phyloP scores from a whole-genome alignment of 2,113 vertebrate species.

The Hyperopisus bebe region DNA sequence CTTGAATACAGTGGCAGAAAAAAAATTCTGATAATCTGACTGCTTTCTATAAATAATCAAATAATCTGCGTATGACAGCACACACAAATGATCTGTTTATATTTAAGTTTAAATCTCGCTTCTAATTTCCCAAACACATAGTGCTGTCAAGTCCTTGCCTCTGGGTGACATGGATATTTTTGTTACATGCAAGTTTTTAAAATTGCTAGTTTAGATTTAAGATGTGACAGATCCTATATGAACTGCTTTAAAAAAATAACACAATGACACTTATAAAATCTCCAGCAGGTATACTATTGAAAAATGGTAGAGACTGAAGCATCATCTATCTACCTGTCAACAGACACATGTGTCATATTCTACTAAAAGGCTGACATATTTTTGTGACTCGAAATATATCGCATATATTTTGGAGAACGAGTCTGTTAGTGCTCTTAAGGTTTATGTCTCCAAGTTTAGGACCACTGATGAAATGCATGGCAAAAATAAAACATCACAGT shows the following conservation, averaged over 20 bases:
- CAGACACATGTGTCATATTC: not conserved
- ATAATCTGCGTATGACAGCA: not conserved
- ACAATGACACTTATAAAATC: not conserved
- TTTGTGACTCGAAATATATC: not conserved
- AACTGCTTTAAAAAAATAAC: not conserved
- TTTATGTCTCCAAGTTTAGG: not conserved
- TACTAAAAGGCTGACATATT: not conserved
- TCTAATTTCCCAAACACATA: not conserved
- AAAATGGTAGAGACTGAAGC: not conserved
- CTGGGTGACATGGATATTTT: constrained; percentile 11
- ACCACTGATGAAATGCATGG: not conserved
- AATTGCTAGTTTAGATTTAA: constrained; percentile 3
- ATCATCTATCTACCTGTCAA: not conserved
- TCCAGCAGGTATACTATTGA: not conserved
- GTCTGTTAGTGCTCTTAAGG: not conserved
- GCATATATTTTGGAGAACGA: not conserved
- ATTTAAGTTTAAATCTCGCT: not conserved
- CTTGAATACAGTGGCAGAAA: not conserved
- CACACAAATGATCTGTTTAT: not conserved
- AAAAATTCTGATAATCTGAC: not conserved
- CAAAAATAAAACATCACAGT: not conserved
- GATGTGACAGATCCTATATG: not conserved
- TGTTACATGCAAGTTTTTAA: constrained; percentile 9
- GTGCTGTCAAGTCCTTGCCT: not conserved
- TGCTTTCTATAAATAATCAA: not conserved